Conservation (phyloP, 1,140 invertebrate genomes). For the Drosophila saltans region DNA sequence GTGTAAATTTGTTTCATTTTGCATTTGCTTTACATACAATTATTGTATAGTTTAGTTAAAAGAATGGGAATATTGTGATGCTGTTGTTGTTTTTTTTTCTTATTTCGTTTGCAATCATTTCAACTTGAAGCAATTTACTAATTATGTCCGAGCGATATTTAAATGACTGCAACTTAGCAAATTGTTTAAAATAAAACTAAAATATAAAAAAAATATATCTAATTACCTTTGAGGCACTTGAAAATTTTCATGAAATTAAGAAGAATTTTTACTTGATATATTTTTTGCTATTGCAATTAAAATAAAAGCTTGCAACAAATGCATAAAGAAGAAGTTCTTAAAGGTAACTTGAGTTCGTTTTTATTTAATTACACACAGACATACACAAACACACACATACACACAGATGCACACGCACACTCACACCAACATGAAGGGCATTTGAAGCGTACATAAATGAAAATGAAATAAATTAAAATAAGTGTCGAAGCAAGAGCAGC, state of each 20-base stretch:
- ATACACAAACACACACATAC: slow-evolving; percentile 11
- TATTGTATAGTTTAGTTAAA: too few relatives aligned
- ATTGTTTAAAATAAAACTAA: too few relatives aligned
- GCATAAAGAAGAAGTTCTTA: slow-evolving; percentile 25
- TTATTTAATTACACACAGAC: slow-evolving; percentile 73
- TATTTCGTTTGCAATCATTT: too few relatives aligned
- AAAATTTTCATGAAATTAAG: not conserved
- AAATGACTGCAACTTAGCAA: too few relatives aligned
- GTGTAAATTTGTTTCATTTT: too few relatives aligned
- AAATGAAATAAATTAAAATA: slow-evolving; percentile 81
- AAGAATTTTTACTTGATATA: not conserved
- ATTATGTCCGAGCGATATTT: too few relatives aligned
- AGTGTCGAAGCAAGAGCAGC: slow-evolving; percentile 72
- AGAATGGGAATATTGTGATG: too few relatives aligned
- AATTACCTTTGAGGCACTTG: too few relatives aligned
- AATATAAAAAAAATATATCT: too few relatives aligned
- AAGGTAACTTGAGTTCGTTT: slow-evolving; percentile 51
- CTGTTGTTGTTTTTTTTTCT: too few relatives aligned
- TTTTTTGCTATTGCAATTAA: slow-evolving; percentile 50
- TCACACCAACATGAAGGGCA: slow-evolving; percentile 48
- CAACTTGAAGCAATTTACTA: too few relatives aligned
- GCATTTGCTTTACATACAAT: too few relatives aligned
- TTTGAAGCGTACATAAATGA: slow-evolving; percentile 73
- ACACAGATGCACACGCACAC: not conserved
- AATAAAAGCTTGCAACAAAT: slow-evolving; percentile 54